Base-by-base conservation (phyloP, 2,113 vertebrate genomes). In the Hyaena hyaena region DNA sequence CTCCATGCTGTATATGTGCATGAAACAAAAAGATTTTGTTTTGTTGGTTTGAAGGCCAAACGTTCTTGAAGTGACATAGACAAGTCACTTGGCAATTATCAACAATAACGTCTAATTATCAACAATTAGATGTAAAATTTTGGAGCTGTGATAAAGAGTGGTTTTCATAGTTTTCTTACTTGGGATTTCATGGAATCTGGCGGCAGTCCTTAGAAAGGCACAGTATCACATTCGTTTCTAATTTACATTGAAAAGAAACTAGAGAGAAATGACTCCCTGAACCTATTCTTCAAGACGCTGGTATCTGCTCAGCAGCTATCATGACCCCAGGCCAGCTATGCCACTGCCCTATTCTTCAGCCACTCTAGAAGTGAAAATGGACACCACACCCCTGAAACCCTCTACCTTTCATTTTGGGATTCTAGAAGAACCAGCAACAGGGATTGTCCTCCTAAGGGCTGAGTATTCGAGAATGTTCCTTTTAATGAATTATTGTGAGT, bases 21-120 rank as follows among this genome's bases (percentile, higher is more conserved):
- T 58, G 35, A 95, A 98, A 83, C 73, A 66, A 92, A 92, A 63
- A 58, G 17, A 35, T 31, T 43, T 93, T 63, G 4, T 16, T 88
- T 84, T 68, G 5, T 81, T 63, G 26, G 33, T 89, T 63, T 69
- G n/a, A 90, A 31, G 26, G 2, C 17, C 88, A 93, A 63, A 68
- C 23, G 33, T 74, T 86, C 69, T 74, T 90, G 48, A 92, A 80
- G 26, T 68, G 35, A 66, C 11, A 24, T 24, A 39, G 61, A 50
- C 24, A 86, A 55, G 12, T 81, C 76, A 93, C 58, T 81, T 90
- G 65, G 33, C 28, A 68, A 55, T 55, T 55, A 55, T 55, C 53
- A 17, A 55, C 53, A 55, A 55, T 55, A 17, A 50, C 53, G 17
- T 55, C 53, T 55, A 55, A 84, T 24, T 50, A 58, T 93, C 26